Conservation (phyloP, 2,888 invertebrate species). For the Amblyteles armatorius region DNA sequence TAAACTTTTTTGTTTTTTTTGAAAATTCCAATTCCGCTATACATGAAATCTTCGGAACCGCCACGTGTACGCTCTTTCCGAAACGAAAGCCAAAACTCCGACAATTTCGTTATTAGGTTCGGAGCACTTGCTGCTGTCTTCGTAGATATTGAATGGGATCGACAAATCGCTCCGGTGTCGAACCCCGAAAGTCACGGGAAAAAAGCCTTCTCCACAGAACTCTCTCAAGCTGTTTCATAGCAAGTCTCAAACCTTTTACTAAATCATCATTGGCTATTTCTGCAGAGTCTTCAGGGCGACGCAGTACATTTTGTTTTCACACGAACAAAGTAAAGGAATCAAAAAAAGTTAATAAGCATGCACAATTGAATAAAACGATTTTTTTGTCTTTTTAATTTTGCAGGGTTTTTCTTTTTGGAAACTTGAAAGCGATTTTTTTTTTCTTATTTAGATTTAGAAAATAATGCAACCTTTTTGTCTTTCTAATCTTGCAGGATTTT, state of each 20-base stretch:
- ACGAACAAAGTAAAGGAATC: no score
- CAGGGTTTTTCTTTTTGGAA: no score
- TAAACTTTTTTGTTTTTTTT: neutral
- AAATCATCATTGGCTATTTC: constrained; percentile 76
- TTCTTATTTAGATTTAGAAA: no score
- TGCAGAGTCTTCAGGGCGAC: neutral
- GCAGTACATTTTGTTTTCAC: no score
- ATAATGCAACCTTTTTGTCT: no score
- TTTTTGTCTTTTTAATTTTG: no score
- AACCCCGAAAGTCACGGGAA: neutral
- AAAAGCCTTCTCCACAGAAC: constrained; percentile 13
- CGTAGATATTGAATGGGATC: neutral
- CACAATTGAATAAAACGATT: no score
- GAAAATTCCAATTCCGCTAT: neutral
- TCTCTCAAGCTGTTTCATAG: constrained; percentile 41
- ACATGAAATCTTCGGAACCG: neutral
- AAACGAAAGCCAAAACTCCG: neutral
- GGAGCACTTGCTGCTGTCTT: constrained; percentile 11
- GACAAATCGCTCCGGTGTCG: neutral
- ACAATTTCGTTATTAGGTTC: neutral
- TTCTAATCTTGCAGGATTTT: no score
- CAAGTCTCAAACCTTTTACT: constrained; percentile 82
- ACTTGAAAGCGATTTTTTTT: no score
- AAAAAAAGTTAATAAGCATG: no score
- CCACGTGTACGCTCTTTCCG: neutral